A percentile compares a stretch with the other conserved stretches of the same genome.
These are phyloP conservation scores for Diachasma alloeum DNA, from an alignment of 1,140 invertebrate genomes.

Conservation along the genomic window DNA sequence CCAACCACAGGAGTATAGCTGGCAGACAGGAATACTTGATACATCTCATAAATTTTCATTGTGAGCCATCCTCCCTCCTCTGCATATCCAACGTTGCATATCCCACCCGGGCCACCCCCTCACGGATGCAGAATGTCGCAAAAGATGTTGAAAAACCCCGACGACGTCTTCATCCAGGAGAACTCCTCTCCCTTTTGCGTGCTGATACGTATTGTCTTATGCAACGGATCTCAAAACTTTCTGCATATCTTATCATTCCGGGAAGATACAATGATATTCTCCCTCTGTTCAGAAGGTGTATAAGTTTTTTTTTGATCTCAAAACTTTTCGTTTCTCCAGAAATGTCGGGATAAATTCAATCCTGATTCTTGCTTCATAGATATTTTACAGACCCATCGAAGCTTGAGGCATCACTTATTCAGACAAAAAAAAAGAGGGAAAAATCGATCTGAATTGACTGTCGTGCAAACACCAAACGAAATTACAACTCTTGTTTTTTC, in stretches of 20 bases:
- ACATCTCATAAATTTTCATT: conserved; percentile 44
- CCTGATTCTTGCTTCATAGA: background rate
- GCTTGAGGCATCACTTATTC: background rate
- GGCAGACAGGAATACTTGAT: conserved; percentile 28
- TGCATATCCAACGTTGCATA: background rate
- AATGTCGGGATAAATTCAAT: too few relatives aligned
- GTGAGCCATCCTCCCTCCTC: conserved; percentile 17
- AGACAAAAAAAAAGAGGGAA: background rate
- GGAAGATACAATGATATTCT: background rate
- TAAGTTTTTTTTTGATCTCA: background rate
- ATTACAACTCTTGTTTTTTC: background rate
- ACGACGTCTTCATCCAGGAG: background rate
- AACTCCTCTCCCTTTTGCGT: background rate
- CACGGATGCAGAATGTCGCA: background rate
- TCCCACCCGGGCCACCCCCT: background rate
- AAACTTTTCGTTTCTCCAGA: too few relatives aligned
- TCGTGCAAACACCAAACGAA: background rate
- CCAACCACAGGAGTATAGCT: conserved; percentile 1
- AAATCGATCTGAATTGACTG: background rate
- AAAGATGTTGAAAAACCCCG: background rate
- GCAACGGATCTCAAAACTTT: background rate
- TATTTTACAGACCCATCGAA: background rate
- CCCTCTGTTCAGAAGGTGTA: background rate
- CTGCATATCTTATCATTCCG: background rate
- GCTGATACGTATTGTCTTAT: background rate